Evolutionary conservation across 2,888 invertebrate species (phyloP).

Genomic region (Agrenia bidenticulata): DNA sequence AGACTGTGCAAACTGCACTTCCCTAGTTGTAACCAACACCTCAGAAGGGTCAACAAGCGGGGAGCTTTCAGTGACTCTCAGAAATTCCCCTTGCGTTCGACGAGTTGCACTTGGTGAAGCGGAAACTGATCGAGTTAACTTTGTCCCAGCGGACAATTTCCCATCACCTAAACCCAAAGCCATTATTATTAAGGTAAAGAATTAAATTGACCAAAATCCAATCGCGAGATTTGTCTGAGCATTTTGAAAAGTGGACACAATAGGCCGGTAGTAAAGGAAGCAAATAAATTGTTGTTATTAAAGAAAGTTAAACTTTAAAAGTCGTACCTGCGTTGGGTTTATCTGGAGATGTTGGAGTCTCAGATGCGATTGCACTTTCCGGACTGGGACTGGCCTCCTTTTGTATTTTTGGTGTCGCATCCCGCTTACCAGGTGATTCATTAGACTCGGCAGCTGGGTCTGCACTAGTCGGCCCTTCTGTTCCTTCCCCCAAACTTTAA

Average conservation of each 20-base stretch:
- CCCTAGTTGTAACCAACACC: slow-evolving; percentile 70
- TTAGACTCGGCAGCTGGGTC: slow-evolving; percentile 12
- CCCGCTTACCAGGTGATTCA: slow-evolving; percentile 6
- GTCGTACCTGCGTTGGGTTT: slow-evolving; percentile 27
- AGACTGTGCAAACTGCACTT: slow-evolving; percentile 73
- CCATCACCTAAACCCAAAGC: slow-evolving; percentile 43
- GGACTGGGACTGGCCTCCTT: slow-evolving; percentile 49
- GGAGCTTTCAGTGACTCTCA: slow-evolving; percentile 64
- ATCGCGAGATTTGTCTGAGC: no score
- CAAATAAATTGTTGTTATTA: no score
- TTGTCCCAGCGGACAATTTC: slow-evolving; percentile 32
- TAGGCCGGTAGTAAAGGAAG: no score
- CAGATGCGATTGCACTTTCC: slow-evolving; percentile 23
- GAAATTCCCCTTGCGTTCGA: slow-evolving; percentile 57
- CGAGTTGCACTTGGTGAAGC: slow-evolving; percentile 49
- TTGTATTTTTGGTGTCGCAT: slow-evolving; percentile 20
- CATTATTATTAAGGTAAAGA: not conserved
- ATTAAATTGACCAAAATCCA: no score
- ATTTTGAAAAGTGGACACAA: no score
- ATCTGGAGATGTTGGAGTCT: slow-evolving; percentile 28
- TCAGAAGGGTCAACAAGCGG: slow-evolving; percentile 71
- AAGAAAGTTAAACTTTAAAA: no score
- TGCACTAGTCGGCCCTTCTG: slow-evolving; percentile 12
- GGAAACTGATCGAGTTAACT: slow-evolving; percentile 40
- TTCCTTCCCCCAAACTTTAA: slow-evolving; percentile 10